phyloP scores from a whole-genome alignment of 2,113 vertebrate genomes.

The Herpetotheres cachinnans region DNA sequence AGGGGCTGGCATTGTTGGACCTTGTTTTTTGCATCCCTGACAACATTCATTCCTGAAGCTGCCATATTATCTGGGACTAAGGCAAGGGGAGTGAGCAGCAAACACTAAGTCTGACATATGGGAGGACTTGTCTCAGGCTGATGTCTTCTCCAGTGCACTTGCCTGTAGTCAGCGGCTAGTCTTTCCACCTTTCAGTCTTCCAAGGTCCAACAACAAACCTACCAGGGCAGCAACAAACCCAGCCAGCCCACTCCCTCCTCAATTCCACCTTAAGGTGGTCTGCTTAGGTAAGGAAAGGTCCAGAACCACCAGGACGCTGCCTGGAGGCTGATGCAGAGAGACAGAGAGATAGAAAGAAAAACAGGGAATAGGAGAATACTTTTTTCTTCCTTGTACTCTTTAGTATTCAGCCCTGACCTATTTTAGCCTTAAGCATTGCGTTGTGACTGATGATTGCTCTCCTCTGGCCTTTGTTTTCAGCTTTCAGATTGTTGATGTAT shows the following conservation, averaged over 20 bases:
- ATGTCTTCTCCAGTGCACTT: neutral
- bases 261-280: neutral
- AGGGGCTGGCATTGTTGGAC: neutral
- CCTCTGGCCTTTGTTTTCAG: conserved; percentile 56
- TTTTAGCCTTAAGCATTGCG: conserved; percentile 31
- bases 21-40: neutral
- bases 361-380: neutral
- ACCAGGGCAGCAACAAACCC: neutral
- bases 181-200: neutral
- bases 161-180: neutral
- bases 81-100: neutral
- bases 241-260: neutral
- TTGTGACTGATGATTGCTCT: conserved; percentile 29
- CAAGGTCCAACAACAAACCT: neutral
- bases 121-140: neutral
- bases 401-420: conserved; percentile 48
- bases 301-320: neutral
- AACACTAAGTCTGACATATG: neutral
- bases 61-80: accelerated
- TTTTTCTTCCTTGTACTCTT: neutral
- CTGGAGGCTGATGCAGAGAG: neutral
- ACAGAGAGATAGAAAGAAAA: neutral
- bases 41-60: neutral
- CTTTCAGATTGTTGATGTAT: conserved; percentile 65
- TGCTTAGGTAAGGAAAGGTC: neutral